Evolutionary conservation across 2,888 invertebrate genomes (phyloP).

Genomic region (Pseudococcus jackbeardsleyi): DNA sequence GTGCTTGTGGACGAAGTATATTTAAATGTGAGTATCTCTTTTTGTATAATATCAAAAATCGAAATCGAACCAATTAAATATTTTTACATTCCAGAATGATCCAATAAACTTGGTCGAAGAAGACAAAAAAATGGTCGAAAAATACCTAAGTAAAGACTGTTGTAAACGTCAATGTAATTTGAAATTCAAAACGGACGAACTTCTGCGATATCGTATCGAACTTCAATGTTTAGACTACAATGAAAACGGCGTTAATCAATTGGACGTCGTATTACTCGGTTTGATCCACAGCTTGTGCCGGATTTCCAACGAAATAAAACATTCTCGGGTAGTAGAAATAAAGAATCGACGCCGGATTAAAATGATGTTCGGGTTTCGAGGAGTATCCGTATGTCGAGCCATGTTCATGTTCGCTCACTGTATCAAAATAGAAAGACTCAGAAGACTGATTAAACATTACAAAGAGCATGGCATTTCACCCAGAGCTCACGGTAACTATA

Average conservation of each 20-base stretch:
- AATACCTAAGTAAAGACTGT: neutral
- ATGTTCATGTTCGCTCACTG: slow-evolving; percentile 51
- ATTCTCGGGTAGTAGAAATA: neutral
- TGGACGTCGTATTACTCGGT: slow-evolving; percentile 26
- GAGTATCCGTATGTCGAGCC: slow-evolving; percentile 28
- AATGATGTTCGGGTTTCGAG: slow-evolving; percentile 33
- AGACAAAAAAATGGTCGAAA: slow-evolving; percentile 19
- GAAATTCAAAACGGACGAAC: slow-evolving; percentile 29
- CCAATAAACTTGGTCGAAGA: neutral
- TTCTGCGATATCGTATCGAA: slow-evolving; percentile 9
- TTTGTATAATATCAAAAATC: neutral
- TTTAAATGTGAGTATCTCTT: neutral
- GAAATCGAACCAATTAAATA: neutral
- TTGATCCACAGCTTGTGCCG: slow-evolving; percentile 45
- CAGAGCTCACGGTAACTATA: slow-evolving; percentile 32
- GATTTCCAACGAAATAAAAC: slow-evolving; percentile 1
- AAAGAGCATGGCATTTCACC: slow-evolving; percentile 8
- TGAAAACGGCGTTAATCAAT: slow-evolving; percentile 40
- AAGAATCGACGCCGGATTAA: neutral
- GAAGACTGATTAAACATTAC: slow-evolving; percentile 31
- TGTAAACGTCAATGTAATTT: neutral
- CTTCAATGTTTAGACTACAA: slow-evolving; percentile 15
- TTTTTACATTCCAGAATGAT: neutral
- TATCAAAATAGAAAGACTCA: slow-evolving; percentile 31
- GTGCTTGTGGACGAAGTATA: neutral